Percentiles rank a stretch among this genome's conserved stretches.
Conservation (phyloP, 2,113 vertebrate species). For the Galeopterus variegatus region DNA sequence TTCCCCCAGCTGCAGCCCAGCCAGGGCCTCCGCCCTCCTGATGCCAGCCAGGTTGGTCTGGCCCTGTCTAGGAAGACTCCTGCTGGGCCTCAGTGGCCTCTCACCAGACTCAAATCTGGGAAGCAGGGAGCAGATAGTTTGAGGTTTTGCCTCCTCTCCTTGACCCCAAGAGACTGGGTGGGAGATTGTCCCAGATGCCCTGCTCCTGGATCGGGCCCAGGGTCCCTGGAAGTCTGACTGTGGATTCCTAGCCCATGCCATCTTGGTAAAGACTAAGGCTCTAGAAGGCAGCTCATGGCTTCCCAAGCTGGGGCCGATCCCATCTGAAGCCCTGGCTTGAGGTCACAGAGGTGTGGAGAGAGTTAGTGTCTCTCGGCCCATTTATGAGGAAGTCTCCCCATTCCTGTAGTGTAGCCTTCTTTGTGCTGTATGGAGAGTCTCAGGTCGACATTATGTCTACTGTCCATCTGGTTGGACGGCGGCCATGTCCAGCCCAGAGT, state of each 20-base stretch:
- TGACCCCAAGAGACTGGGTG: background rate
- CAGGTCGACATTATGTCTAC: accelerated
- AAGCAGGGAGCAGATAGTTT: background rate
- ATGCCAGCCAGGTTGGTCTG: background rate
- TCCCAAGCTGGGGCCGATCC: background rate
- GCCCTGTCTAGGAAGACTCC: background rate
- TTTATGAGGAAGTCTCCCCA: accelerated
- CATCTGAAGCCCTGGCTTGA: background rate
- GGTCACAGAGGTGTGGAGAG: background rate
- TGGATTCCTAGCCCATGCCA: background rate
- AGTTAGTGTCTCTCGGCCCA: too few species aligned
- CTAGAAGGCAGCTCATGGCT: background rate
- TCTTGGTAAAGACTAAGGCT: background rate
- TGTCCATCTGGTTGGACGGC: background rate
- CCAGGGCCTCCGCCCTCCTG: too few species aligned
- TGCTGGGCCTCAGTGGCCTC: background rate
- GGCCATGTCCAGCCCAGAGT: background rate
- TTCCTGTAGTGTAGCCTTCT: background rate
- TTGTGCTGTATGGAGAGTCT: accelerated
- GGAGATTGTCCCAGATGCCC: background rate
- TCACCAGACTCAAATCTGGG: background rate
- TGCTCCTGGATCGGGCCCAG: background rate
- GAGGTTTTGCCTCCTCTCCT: background rate
- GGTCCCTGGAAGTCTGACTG: background rate
- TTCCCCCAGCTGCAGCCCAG: background rate